A percentile compares a stretch with the other conserved stretches of the same genome.
Conservation (phyloP, 2,888 invertebrate species). For the Drosophila monieri region DNA sequence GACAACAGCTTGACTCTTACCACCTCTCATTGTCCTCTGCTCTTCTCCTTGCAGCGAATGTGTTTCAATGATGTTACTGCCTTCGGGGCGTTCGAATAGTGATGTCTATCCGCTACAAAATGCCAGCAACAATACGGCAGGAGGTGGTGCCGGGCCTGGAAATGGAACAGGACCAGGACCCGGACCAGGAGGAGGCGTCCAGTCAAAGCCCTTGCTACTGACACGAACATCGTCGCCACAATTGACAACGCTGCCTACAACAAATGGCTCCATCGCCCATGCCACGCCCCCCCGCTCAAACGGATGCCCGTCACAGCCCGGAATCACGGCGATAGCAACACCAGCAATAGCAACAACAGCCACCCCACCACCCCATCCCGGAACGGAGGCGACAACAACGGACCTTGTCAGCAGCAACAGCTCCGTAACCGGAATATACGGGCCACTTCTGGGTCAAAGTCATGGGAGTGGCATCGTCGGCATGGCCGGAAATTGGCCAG, state of each 20-base stretch:
- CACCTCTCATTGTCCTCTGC: constrained; percentile 4
- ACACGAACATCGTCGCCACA: constrained; percentile 78
- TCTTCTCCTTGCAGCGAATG: constrained; percentile 75
- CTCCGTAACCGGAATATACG: constrained; percentile 50
- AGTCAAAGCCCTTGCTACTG: constrained; percentile 69
- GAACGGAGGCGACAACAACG: constrained; percentile 28
- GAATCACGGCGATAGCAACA: constrained; percentile 56
- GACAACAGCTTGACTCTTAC: constrained; percentile 43
- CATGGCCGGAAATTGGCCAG: constrained; percentile 79
- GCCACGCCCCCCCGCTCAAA: constrained; percentile 48
- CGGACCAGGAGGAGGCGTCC: constrained; percentile 48
- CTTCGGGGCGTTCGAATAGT: constrained; percentile 83
- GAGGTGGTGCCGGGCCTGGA: constrained; percentile 37
- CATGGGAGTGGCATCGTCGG: constrained; percentile 56
- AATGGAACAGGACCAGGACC: background rate
- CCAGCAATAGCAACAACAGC: constrained; percentile 29
- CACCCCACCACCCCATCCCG: constrained; percentile 23
- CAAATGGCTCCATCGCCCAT: constrained; percentile 61
- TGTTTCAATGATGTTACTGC: constrained; percentile 83
- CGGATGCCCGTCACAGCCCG: constrained; percentile 73
- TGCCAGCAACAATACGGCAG: constrained; percentile 52
- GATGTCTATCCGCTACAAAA: constrained; percentile 81
- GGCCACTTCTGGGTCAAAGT: constrained; percentile 60
- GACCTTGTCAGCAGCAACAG: constrained; percentile 34
- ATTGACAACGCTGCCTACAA: constrained; percentile 61